phyloP scores from a whole-genome alignment of 2,113 vertebrate genomes.

The Aleadryas rufinucha region DNA sequence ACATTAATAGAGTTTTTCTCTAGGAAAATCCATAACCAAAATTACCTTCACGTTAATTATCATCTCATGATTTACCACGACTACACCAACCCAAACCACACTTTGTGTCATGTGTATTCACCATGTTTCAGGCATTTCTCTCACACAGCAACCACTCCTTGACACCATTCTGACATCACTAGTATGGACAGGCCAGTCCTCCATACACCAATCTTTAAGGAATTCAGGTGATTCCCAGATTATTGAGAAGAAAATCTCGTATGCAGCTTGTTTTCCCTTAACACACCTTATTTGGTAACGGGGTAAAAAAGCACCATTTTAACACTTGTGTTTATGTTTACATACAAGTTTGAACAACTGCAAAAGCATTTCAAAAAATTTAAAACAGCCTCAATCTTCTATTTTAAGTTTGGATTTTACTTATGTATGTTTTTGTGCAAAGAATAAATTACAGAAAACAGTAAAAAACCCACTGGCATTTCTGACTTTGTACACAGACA shows the following conservation, averaged over 20 bases:
- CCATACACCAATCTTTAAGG: neutral
- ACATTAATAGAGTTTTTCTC: accelerated
- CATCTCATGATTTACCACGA: accelerated
- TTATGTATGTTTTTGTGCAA: neutral
- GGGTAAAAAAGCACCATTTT: neutral
- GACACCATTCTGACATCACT: neutral
- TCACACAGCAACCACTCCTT: neutral
- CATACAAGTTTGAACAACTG: neutral
- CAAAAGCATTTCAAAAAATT: neutral
- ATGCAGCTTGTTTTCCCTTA: neutral
- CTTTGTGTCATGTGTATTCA: accelerated
- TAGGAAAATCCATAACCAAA: neutral
- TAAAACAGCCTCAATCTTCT: neutral
- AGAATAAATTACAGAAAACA: neutral
- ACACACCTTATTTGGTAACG: neutral
- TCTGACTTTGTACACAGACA: neutral
- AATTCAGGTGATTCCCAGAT: neutral
- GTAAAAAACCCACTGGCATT: neutral
- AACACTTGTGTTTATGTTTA: neutral
- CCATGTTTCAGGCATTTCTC: neutral
- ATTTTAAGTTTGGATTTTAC: neutral
- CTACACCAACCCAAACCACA: neutral
- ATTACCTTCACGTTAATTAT: neutral
- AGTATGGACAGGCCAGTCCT: accelerated
- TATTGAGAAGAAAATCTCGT: neutral